Evolutionary conservation across 1,140 invertebrate species (phyloP), one percentile per base, ranked within the genome.

Genomic region (Macrotrachela quadricornifera): DNA sequence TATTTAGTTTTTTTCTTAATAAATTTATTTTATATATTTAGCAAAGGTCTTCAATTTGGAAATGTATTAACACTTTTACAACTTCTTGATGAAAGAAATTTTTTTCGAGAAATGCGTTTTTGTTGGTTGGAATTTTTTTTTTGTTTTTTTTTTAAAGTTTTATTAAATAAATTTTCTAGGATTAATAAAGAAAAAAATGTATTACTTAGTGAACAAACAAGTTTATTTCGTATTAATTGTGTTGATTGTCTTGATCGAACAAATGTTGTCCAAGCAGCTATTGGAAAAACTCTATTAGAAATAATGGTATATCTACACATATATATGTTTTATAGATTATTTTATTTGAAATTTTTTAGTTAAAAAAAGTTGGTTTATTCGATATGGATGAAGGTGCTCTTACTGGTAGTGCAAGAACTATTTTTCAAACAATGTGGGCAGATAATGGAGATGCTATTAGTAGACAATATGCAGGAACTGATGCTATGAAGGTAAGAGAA

Each of bases 231-330:
- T 16, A 80, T 94, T 1, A 96, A 95, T 70, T 96, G 91, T 67
- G 85, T 96, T 60, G 91, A 96, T 68, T 96, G 90, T 65, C 73
- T 96, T 45, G 91, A 96, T 70, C 72, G 88, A 57, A 95, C 90
- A 0, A 95, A 96, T 70, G 85, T 95, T 30, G 86, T 88, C 1
- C 82, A 82, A 71, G 84, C 83, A 63, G 77, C 96, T 75, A 66
- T 99, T 18, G 91, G 87, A 0, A 78, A 79, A 57, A 92, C 85
- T 18, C 85, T 86, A 16, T 71, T 95, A 57, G 86, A 83, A 14
- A 84, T 85, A 69, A 78, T 80, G 42, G 81, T 91, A 12, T 77
- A 92, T n/a, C n/a, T n/a, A n/a, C n/a, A 69, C 84, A 90, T 70
- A 80, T 82, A 46, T 85, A 92, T 67, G 79, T 92, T 56, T 47